Evolutionary conservation across 2,888 invertebrate species (phyloP), one percentile per base, ranked within the genome.

Genomic region (Tachystola acroxantha): DNA sequence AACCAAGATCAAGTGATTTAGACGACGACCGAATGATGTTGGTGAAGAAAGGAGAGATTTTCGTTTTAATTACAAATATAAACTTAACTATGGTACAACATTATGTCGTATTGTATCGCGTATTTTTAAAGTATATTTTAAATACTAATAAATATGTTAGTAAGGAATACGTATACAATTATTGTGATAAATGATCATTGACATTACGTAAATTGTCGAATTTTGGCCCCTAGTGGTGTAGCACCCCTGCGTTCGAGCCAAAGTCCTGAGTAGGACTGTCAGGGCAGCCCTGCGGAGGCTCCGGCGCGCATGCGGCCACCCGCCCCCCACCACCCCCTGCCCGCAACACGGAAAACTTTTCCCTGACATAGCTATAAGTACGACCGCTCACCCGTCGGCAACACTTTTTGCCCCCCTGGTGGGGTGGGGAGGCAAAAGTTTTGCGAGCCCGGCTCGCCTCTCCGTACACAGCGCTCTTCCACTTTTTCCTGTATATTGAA

Each of bases 261-360:
- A 63, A 67, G 80, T 80, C 85, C 84, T 48, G 54, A 55, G 43
- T 48, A 71, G 82, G 78, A 84, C 79, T 84, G 76, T 68, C 68
- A 68, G 71, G 75, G 70, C 75, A 66, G 74, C 72, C 67, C 69
- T 75, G 77, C 75, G 69, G 79, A 53, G 53, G 28, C 30, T 25
- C 14, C 7, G 33, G n/a, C 53, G 75, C 84, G 85, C 86, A 82
- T 78, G 85, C 85, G 85, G 50, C 62, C 55, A 48, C 65, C 65
- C 54, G 48, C 61, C 65, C 59, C 49, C 69, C 64, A 49, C 57
- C 42, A 40, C 59, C 69, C 70, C 61, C 78, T 58, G 56, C 85
- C 85, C 84, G 85, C 84, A 84, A 85, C 84, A 86, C 81, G 86
- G 81, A 85, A 86, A 86, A 86, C 85, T 86, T 86, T 86, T 85